phyloP scores from a whole-genome alignment of 2,797 vertebrate genomes.

The Psittacula derbiana region DNA sequence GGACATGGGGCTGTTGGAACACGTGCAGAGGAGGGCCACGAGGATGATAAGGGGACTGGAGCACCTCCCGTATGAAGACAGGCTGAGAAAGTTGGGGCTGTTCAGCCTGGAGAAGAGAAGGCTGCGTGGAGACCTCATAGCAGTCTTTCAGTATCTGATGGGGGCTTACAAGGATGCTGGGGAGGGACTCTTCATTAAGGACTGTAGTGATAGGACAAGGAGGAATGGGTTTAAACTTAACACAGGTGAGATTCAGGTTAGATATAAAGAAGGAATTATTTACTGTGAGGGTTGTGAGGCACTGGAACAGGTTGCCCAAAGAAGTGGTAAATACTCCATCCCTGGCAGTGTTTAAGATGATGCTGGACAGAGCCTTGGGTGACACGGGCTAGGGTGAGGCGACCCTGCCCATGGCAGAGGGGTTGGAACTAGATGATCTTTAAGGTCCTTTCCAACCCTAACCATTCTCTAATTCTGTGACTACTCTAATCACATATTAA shows the following conservation, averaged over 20 bases:
- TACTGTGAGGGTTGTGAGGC: background rate
- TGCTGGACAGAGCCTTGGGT: background rate
- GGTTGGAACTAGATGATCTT: background rate
- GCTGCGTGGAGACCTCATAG: too few relatives aligned
- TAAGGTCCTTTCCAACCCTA: background rate
- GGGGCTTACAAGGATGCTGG: background rate
- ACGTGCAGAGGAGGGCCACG: background rate
- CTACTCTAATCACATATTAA: background rate
- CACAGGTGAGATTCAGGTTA: too few relatives aligned
- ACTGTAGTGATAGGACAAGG: too few relatives aligned
- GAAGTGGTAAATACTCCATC: background rate
- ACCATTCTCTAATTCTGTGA: background rate
- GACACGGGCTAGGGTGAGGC: background rate
- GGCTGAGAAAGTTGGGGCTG: background rate
- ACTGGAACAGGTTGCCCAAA: background rate
- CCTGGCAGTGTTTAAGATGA: background rate
- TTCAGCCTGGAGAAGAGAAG: too few relatives aligned
- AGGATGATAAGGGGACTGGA: background rate
- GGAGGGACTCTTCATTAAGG: too few relatives aligned
- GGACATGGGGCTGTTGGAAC: background rate
- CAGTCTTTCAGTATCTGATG: background rate
- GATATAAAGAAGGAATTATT: too few relatives aligned
- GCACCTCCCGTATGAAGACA: background rate
- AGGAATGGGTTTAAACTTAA: too few relatives aligned
- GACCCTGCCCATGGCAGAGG: background rate